Evolutionary conservation across 2,888 invertebrate genomes (phyloP).

Genomic region (Chironomus tentans): DNA sequence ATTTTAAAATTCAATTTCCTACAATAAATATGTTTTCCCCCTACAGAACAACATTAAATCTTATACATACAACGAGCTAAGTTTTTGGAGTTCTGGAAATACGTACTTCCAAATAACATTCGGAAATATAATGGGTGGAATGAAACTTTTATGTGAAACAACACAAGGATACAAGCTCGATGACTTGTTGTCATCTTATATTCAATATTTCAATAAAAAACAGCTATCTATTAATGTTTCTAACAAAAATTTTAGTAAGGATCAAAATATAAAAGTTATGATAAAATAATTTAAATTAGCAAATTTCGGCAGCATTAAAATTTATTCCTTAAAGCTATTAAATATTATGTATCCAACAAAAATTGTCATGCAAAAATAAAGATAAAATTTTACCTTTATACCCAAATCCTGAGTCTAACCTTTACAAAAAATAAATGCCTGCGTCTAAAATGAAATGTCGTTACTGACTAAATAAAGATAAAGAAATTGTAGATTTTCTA

Average conservation of each 20-base stretch:
- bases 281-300: too few relatives aligned
- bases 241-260: background rate
- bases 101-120: conserved; percentile 92
- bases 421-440: too few relatives aligned
- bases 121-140: conserved; percentile 86
- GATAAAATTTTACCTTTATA: too few relatives aligned
- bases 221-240: background rate
- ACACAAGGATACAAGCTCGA: conserved; percentile 94
- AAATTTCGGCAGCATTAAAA: too few relatives aligned
- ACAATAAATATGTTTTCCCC: conserved; percentile 28
- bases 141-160: conserved; percentile 83
- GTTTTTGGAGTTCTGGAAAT: conserved; percentile 93
- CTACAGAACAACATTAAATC: conserved; percentile 68
- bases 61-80: conserved; percentile 79
- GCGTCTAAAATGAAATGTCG: too few relatives aligned
- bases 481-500: too few relatives aligned
- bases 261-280: too few relatives aligned
- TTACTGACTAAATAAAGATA: too few relatives aligned
- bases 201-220: conserved; percentile 42
- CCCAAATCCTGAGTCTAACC: too few relatives aligned
- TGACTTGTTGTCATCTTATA: conserved; percentile 88
- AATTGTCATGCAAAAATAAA: too few relatives aligned
- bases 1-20: background rate
- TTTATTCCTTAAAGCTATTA: too few relatives aligned
- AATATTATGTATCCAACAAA: too few relatives aligned